Evolutionary conservation across 2,797 vertebrate genomes (phyloP), one percentile per base, ranked within the genome.

Genomic region (Phyllotis vaccarum): DNA sequence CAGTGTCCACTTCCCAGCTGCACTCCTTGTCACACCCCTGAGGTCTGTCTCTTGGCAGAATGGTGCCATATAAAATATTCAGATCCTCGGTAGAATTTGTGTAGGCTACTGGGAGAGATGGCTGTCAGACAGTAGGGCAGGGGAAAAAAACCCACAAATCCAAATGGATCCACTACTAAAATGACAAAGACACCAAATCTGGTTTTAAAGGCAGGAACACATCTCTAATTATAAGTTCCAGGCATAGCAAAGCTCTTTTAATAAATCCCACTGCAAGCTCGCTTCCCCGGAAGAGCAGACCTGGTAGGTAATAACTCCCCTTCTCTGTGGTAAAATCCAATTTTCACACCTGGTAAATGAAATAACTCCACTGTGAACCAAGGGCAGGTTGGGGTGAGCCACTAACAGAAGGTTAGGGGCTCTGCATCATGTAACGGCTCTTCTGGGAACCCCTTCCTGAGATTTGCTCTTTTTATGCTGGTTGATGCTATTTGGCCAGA

Each of bases 261-360:
- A 93, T 94, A 97, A 95, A 93, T 86, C 76, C 95, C 86, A 86
- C 70, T 75, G 54, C 88, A 89, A 49, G 82, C 92, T 80, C 0
- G 6, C 86, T 81, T 76, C 90, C 92, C 96, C 64, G 91, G 91
- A 96, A 94, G 86, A 98, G 97, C 80, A 94, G 95, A 96, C 93
- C 94, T 95, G 97, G 97, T 86, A 97, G 93, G 96, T 90, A 97
- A 98, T 96, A 97, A 97, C 93, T 96, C 93, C 98, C 96, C 92
- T 96, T 93, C 95, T 96, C 92, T 68, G 97, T 83, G 96, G 97
- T 95, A 96, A 98, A 98, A 98, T 97, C 98, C 86, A 96, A 97
- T 98, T 98, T 98, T 98, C 98, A 98, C 98, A 98, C 98, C 97
- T 98, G 98, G 97, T 97, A 98, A 98, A 96, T 97, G 96, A 98